phyloP scores from a whole-genome alignment of 1,140 invertebrate species.

The Holcopasites calliopsidis region DNA sequence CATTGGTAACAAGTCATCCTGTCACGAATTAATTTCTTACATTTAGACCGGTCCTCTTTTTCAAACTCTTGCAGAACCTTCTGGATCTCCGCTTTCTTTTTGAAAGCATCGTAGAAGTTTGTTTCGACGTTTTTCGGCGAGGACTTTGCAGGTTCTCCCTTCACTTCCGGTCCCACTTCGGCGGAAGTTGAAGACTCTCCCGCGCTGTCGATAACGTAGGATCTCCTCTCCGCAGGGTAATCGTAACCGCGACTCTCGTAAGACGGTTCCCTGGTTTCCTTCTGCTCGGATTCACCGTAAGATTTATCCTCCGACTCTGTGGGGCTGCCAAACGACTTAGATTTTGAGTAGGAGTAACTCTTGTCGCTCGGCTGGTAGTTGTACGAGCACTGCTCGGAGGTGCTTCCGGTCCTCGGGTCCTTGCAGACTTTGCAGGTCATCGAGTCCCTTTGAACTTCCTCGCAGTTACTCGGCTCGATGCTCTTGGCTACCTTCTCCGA shows the following conservation, averaged over 20 bases:
- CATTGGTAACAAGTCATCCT: constrained; percentile 88
- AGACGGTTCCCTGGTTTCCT: neutral
- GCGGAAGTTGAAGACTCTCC: neutral
- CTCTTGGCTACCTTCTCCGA: constrained; percentile 64
- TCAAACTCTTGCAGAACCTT: constrained; percentile 85
- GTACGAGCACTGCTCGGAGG: constrained; percentile 87
- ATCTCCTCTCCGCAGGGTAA: neutral
- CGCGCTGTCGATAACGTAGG: neutral
- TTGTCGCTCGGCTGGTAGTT: constrained; percentile 85
- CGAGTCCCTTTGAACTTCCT: constrained; percentile 82
- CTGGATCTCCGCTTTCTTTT: constrained; percentile 82
- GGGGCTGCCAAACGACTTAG: constrained; percentile 69
- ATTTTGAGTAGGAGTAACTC: constrained; percentile 82
- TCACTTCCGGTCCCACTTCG: neutral
- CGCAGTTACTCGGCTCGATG: constrained; percentile 75
- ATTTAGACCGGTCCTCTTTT: constrained; percentile 85
- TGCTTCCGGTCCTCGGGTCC: constrained; percentile 85
- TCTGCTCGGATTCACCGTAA: neutral
- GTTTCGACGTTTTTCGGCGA: constrained; percentile 44
- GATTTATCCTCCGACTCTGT: neutral
- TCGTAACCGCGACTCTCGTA: neutral
- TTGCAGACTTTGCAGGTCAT: constrained; percentile 86
- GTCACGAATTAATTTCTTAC: constrained; percentile 85
- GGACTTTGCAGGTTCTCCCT: neutral
- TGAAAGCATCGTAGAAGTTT: constrained; percentile 62